Conservation (phyloP, 2,888 invertebrate species). For the Phoronis australis region DNA sequence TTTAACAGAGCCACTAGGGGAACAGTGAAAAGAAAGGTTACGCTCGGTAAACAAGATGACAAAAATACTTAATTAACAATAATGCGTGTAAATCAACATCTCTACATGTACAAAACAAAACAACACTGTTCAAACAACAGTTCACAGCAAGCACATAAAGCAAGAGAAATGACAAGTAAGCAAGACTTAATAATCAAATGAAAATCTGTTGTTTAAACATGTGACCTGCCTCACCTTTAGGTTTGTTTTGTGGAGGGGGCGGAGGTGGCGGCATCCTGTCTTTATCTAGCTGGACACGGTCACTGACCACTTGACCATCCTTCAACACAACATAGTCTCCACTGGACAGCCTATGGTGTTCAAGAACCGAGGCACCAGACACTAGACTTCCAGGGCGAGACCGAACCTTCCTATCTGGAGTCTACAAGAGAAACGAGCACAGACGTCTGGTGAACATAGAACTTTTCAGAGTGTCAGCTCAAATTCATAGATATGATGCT, state of each 20-base stretch:
- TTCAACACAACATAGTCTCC: background rate
- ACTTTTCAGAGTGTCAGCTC: too few relatives aligned
- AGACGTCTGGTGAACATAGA: background rate
- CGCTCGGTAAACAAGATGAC: background rate
- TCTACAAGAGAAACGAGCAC: constrained; percentile 13
- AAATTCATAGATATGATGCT: too few relatives aligned
- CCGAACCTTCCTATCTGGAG: constrained; percentile 26
- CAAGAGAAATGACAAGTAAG: too few relatives aligned
- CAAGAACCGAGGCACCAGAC: background rate
- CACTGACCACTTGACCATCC: too few relatives aligned
- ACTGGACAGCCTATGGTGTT: constrained; percentile 9
- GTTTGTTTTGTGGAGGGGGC: constrained; percentile 4
- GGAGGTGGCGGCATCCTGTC: background rate
- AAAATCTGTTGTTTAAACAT: too few relatives aligned
- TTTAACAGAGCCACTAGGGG: background rate
- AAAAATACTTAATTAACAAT: too few relatives aligned
- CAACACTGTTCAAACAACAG: too few relatives aligned
- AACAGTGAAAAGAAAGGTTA: background rate
- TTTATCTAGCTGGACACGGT: background rate
- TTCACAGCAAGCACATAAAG: too few relatives aligned
- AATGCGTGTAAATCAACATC: too few relatives aligned
- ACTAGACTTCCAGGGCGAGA: constrained; percentile 39
- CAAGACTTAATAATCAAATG: too few relatives aligned
- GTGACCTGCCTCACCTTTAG: background rate
- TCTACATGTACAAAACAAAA: too few relatives aligned